A percentile compares a stretch with the other conserved stretches of the same genome.
Evolutionary conservation across 2,888 invertebrate species (phyloP).

Genomic region (Phalera bucephala): DNA sequence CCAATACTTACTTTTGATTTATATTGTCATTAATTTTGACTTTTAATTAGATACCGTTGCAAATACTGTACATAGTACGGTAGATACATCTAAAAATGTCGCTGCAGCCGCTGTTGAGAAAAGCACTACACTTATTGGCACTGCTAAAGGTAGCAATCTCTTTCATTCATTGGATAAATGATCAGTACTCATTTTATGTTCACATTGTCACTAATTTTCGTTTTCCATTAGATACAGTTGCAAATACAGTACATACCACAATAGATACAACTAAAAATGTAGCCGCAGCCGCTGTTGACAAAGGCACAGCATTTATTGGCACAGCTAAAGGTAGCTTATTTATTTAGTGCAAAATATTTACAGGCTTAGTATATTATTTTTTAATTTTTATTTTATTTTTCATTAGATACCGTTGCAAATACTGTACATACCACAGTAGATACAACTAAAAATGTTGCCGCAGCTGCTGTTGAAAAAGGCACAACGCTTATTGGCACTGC

Average conservation of each 20-base stretch:
- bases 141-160: conserved; percentile 41
- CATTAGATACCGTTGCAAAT: conserved; percentile 44
- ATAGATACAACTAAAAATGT: conserved; percentile 48
- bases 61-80: conserved; percentile 29
- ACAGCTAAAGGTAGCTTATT: conserved; percentile 35
- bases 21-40: conserved; percentile 9
- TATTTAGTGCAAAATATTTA: not conserved
- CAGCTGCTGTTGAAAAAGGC: conserved; percentile 49
- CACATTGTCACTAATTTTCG: conserved; percentile 6
- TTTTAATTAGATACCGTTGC: conserved; percentile 36
- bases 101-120: conserved; percentile 42
- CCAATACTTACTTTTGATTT: conserved; percentile 1
- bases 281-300: conserved; percentile 40
- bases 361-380: not conserved
- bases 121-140: conserved; percentile 41
- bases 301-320: conserved; percentile 35
- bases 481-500: conserved; percentile 44
- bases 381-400: not conserved
- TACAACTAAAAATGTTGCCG: conserved; percentile 47
- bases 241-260: conserved; percentile 33
- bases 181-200: no score
- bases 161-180: conserved; percentile 2
- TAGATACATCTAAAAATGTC: conserved; percentile 44
- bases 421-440: conserved; percentile 49
- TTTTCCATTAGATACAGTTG: conserved; percentile 12